Conservation (phyloP, 2,888 invertebrate genomes). For the Zelleria hepariella region DNA sequence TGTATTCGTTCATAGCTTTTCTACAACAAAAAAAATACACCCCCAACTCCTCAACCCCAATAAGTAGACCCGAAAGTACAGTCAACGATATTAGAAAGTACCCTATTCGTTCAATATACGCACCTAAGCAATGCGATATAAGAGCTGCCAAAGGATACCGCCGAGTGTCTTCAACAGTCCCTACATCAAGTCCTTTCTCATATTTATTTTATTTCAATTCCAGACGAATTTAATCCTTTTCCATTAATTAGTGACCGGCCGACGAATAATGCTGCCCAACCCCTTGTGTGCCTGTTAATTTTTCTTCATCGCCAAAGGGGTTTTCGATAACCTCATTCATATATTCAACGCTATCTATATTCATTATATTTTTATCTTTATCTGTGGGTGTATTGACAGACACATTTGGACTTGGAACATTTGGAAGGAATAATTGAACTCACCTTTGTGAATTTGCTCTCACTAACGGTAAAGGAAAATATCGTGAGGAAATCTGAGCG, state of each 20-base stretch:
- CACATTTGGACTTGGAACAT: not conserved
- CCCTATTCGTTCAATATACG: not conserved
- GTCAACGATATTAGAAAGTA: not conserved
- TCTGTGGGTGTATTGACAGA: not conserved
- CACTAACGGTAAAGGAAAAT: too few species aligned
- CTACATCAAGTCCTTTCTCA: conserved; percentile 48
- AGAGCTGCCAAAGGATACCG: not conserved
- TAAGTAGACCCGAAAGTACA: not conserved
- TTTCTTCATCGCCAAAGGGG: conserved; percentile 38
- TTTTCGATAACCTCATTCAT: conserved; percentile 9
- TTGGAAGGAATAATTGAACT: too few species aligned
- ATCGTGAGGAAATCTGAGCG: too few species aligned
- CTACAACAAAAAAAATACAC: not conserved
- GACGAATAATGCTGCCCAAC: conserved; percentile 41
- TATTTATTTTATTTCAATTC: conserved; percentile 73
- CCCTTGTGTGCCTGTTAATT: conserved; percentile 49
- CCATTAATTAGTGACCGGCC: conserved; percentile 71
- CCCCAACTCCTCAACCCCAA: not conserved
- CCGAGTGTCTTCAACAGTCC: not conserved
- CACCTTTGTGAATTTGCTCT: too few species aligned
- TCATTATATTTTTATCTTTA: not conserved
- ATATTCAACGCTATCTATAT: not conserved
- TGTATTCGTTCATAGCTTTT: not conserved
- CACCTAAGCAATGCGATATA: not conserved
- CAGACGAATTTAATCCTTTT: conserved; percentile 70